These are phyloP conservation scores for Yponomeuta sedellus DNA, from an alignment of 2,888 invertebrate species.

Conservation along the genomic window DNA sequence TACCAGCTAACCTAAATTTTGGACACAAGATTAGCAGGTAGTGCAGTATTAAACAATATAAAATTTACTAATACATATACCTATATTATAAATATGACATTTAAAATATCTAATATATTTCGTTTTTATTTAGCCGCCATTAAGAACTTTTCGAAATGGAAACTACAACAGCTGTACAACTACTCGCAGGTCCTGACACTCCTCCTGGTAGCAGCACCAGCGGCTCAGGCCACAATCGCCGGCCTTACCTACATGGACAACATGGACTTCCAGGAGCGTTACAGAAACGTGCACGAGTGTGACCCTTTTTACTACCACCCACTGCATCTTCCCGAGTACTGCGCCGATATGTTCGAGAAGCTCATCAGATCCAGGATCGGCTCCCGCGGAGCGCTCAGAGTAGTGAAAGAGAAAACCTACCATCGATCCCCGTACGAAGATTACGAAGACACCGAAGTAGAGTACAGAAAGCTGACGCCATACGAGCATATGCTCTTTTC, in stretches of 20 bases:
- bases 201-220: slow-evolving; percentile 18
- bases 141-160: too few species aligned
- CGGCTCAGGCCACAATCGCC: slow-evolving; percentile 33
- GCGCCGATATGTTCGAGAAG: slow-evolving; percentile 45
- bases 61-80: too few species aligned
- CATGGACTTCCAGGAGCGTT: slow-evolving; percentile 53
- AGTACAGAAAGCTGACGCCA: slow-evolving; percentile 28
- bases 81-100: too few species aligned
- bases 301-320: slow-evolving; percentile 63
- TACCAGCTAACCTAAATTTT: too few species aligned
- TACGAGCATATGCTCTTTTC: slow-evolving; percentile 44
- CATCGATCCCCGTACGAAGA: background rate
- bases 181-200: background rate
- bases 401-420: background rate
- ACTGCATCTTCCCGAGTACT: slow-evolving; percentile 53
- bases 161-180: too few species aligned
- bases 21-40: too few species aligned
- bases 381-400: background rate
- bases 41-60: too few species aligned
- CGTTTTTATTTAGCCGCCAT: too few species aligned
- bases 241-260: slow-evolving; percentile 61
- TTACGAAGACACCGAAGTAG: background rate
- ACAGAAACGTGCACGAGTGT: slow-evolving; percentile 50
- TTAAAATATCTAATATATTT: too few species aligned
- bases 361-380: slow-evolving; percentile 5